Percentiles rank a stretch among this genome's conserved stretches.
These are phyloP conservation scores for Stylophora pistillata DNA, from an alignment of 64 coral and sea anemone genomes.

Conservation along the genomic window DNA sequence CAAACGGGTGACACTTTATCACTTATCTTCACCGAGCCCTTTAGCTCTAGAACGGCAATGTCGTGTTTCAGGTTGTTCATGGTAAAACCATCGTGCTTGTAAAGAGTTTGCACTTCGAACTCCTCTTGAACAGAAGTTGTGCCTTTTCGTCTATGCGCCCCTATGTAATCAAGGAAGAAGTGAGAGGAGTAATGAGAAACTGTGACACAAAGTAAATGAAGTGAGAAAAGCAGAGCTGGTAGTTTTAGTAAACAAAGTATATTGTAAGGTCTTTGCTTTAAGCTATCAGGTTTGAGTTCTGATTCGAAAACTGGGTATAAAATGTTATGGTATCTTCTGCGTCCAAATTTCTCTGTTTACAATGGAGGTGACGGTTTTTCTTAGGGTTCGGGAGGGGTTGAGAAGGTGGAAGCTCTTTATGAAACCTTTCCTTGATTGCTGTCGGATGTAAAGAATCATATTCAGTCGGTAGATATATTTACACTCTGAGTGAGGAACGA, in stretches of 20 bases:
- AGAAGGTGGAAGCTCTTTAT: neutral
- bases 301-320: too few species aligned
- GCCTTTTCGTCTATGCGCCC: constrained; percentile 33
- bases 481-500: neutral
- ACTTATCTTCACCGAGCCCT: constrained; percentile 23
- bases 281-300: too few species aligned
- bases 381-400: too few species aligned
- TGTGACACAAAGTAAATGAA: neutral
- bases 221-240: too few species aligned
- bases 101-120: constrained; percentile 30
- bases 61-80: constrained; percentile 50
- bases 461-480: too few species aligned
- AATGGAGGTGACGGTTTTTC: too few species aligned
- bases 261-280: too few species aligned
- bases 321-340: too few species aligned
- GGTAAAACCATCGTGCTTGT: constrained; percentile 50
- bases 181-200: neutral
- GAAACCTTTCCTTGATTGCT: neutral
- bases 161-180: neutral
- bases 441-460: too few species aligned
- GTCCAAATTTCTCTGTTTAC: too few species aligned
- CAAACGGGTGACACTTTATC: constrained; percentile 66
- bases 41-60: constrained; percentile 57
- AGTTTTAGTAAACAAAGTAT: too few species aligned
- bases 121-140: constrained; percentile 49